phyloP scores from a whole-genome alignment of 2,113 vertebrate species.

The Machaerirhynchus nigripectus region DNA sequence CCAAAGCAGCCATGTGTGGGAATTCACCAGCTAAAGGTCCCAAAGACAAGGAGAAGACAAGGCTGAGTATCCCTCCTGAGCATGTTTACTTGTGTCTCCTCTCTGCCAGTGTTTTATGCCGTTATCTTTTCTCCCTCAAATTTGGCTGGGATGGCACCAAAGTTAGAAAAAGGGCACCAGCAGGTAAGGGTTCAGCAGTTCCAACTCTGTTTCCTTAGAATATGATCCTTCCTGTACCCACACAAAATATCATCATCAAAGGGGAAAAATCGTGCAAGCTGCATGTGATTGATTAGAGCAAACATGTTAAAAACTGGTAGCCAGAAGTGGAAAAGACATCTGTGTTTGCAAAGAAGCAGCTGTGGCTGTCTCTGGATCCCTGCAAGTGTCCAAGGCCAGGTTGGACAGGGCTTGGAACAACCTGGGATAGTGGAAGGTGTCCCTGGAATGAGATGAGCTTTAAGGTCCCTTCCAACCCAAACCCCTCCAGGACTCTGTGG shows the following conservation, averaged over 20 bases:
- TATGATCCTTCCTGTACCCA: neutral
- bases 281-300: neutral
- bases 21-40: neutral
- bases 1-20: fast-evolving
- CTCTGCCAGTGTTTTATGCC: fast-evolving
- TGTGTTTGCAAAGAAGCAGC: neutral
- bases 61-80: neutral
- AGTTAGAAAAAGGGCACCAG: neutral
- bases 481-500: neutral
- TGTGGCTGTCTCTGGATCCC: neutral
- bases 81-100: neutral
- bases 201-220: neutral
- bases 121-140: neutral
- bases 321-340: neutral
- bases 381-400: neutral
- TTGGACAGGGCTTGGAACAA: fast-evolving
- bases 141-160: neutral
- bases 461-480: neutral
- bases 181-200: neutral
- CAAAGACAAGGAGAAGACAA: neutral
- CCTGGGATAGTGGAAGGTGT: neutral
- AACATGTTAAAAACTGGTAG: neutral
- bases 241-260: neutral
- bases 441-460: neutral
- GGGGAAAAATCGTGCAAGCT: neutral